Evolutionary conservation across 2,888 invertebrate genomes (phyloP), one percentile per base, ranked within the genome.

Genomic region (Sarcophaga rosellei): DNA sequence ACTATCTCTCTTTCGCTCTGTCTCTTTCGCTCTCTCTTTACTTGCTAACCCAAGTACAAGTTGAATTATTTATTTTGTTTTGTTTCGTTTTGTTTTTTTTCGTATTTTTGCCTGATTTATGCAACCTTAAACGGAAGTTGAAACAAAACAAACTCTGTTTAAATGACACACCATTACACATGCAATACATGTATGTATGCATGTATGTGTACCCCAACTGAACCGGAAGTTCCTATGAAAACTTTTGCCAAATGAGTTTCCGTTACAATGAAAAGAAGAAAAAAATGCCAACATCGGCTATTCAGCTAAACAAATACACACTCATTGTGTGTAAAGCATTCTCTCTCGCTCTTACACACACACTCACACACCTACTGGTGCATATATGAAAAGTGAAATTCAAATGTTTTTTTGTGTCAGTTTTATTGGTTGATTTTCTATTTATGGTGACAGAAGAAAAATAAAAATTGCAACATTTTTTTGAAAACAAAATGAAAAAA

Each of bases 231-330:
- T 81, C 80, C 86, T 89, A 87, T 90, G 85, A 90, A 90, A 89
- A 89, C 88, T 88, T 81, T 80, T 90, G 89, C 88, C 90, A 90
- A 90, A 90, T 90, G 87, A 88, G 88, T 89, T 89, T 88, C 89
- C 89, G 89, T 85, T 88, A 86, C 80, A 86, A 75, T 23, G 17
- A 20, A 25, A 72, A 8, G 53, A 35, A 70, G 47, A 15, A 57
- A 21, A 20, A 68, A 61, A 17, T 63, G 35, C 53, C 35, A 65
- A 57, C 62, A 23, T 21, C 53, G 35, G 62, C 44, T 21, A 53
- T 25, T 69, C 8, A 12, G 12, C 53, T 53, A 15, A 53, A 72
- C 70, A 76, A 70, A 65, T 23, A n/a, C 35, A 70, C 23, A 76
- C 59, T 53, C 53, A 53, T 53, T 53, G 17, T 53, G 17, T 53